A percentile compares a stretch with the other conserved stretches of the same genome.
Conservation (phyloP, 2,113 vertebrate species). For the Sardina pilchardus region DNA sequence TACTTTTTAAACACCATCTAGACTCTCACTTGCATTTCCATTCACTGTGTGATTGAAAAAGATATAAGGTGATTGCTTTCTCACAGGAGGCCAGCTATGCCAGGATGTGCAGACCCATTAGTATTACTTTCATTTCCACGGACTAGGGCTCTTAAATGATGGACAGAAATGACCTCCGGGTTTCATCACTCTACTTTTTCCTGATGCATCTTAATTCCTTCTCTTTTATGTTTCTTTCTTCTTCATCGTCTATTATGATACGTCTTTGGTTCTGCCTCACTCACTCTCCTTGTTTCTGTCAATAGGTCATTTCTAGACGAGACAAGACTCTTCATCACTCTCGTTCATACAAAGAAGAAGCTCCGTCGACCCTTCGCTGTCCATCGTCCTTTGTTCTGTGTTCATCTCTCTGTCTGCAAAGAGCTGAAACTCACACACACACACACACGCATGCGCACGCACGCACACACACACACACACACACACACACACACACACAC, state of each 20-base stretch:
- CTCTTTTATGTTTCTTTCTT: not conserved
- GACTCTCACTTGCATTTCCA: not conserved
- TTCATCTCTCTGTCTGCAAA: not conserved
- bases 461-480: too few relatives aligned
- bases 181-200: not conserved
- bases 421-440: too few relatives aligned
- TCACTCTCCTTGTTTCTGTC: not conserved
- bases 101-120: not conserved
- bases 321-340: not conserved
- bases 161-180: not conserved
- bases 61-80: conserved; percentile 7
- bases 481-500: too few relatives aligned
- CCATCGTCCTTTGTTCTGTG: not conserved
- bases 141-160: not conserved
- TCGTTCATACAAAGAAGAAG: not conserved
- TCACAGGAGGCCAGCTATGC: not conserved
- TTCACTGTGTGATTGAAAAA: conserved; percentile 2
- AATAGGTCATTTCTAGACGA: not conserved
- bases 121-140: not conserved
- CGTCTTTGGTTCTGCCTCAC: not conserved
- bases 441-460: too few relatives aligned
- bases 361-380: not conserved
- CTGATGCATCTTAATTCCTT: not conserved
- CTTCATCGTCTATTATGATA: not conserved
- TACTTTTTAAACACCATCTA: not conserved